phyloP scores from a whole-genome alignment of 1,140 invertebrate genomes.

The Chelonus insularis region DNA sequence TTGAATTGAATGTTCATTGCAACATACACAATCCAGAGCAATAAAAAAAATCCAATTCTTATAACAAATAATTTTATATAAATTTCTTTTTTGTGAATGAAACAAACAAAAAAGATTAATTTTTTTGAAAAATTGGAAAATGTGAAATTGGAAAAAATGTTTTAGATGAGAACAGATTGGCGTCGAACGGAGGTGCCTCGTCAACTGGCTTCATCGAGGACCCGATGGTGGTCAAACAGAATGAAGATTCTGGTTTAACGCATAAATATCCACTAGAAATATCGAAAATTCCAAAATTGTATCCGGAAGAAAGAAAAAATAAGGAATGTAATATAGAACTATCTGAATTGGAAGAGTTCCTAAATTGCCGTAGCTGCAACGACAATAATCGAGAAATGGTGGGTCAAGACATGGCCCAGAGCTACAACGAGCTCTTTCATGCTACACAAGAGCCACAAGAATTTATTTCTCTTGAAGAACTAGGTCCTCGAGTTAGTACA shows the following conservation, averaged over 20 bases:
- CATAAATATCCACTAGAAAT: neutral
- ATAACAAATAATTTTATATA: too few species aligned
- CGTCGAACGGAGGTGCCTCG: neutral
- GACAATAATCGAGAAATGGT: slow-evolving; percentile 44
- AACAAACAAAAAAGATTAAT: too few species aligned
- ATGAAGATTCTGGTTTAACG: neutral
- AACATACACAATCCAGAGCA: too few species aligned
- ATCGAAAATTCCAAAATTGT: slow-evolving; percentile 7
- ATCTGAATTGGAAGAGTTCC: slow-evolving; percentile 33
- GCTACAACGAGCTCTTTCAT: slow-evolving; percentile 51
- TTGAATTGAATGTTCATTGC: too few species aligned
- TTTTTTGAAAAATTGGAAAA: too few species aligned
- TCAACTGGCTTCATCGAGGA: slow-evolving; percentile 2
- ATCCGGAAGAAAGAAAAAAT: slow-evolving; percentile 25
- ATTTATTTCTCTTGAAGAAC: slow-evolving; percentile 49
- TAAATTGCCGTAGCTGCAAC: slow-evolving; percentile 32
- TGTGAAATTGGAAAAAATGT: neutral
- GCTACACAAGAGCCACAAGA: slow-evolving; percentile 48
- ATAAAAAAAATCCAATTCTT: too few species aligned
- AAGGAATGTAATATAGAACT: slow-evolving; percentile 24
- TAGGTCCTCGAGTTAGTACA: slow-evolving; percentile 40
- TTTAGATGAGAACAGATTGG: slow-evolving; percentile 16
- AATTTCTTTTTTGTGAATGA: too few species aligned
- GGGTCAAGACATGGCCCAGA: slow-evolving; percentile 52
- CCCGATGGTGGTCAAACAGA: slow-evolving; percentile 12